These are phyloP conservation scores for Hyphantria cunea DNA, from an alignment of 1,140 invertebrate genomes.

Conservation along the genomic window DNA sequence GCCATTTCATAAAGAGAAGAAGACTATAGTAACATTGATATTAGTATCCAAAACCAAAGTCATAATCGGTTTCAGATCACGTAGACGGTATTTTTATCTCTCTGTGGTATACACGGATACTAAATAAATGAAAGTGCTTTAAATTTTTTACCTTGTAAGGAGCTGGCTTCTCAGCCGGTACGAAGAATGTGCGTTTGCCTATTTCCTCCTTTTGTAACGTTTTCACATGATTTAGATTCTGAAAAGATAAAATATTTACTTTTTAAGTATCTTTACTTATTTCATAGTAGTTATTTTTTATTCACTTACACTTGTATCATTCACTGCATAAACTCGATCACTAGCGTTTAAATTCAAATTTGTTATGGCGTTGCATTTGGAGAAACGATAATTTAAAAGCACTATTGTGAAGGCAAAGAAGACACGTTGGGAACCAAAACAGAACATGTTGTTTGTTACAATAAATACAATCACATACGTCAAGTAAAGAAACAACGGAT, in stretches of 20 bases:
- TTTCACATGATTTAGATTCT: slow-evolving; percentile 56
- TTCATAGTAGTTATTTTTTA: neutral
- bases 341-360: slow-evolving; percentile 63
- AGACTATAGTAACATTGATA: too few species aligned
- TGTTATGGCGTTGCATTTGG: slow-evolving; percentile 51
- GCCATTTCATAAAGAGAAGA: too few species aligned
- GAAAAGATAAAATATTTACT: slow-evolving; percentile 32
- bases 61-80: too few species aligned
- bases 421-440: slow-evolving; percentile 5
- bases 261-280: slow-evolving; percentile 9
- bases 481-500: slow-evolving; percentile 1
- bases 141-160: slow-evolving; percentile 58
- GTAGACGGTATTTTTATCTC: too few species aligned
- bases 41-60: too few species aligned
- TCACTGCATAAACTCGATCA: slow-evolving; percentile 57
- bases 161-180: slow-evolving; percentile 42
- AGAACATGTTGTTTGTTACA: slow-evolving; percentile 7
- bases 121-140: slow-evolving; percentile 1
- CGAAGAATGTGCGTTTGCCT: slow-evolving; percentile 47
- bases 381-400: slow-evolving; percentile 3
- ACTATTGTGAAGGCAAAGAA: slow-evolving; percentile 3
- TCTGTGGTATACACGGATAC: too few species aligned
- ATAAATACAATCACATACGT: slow-evolving; percentile 12
- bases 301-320: slow-evolving; percentile 53
- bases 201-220: slow-evolving; percentile 57